Conservation (phyloP, 2,888 invertebrate genomes). For the Stenodera caucasica region DNA sequence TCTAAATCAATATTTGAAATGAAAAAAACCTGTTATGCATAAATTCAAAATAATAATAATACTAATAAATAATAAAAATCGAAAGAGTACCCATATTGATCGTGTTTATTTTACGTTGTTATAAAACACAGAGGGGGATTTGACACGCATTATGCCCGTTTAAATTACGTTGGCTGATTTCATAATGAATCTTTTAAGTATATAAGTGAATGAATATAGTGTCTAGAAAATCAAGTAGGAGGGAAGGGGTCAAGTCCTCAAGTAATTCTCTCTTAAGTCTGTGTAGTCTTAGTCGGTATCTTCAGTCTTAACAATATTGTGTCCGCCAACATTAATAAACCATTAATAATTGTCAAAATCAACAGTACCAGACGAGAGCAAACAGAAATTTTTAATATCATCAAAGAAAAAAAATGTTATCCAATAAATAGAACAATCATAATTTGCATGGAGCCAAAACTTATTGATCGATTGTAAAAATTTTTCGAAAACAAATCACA, state of each 20-base stretch:
- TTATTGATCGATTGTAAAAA: not conserved
- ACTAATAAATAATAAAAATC: not conserved
- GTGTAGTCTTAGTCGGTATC: conserved; percentile 33
- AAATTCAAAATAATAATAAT: not conserved
- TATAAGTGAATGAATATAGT: conserved; percentile 35
- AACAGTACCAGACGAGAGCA: too few species aligned
- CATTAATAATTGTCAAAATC: not conserved
- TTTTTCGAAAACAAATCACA: not conserved
- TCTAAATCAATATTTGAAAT: conserved; percentile 7
- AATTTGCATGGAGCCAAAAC: not conserved
- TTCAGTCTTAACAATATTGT: conserved; percentile 40
- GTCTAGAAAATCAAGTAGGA: conserved; percentile 42
- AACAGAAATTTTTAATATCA: too few species aligned
- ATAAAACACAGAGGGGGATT: not conserved
- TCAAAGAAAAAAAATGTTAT: too few species aligned
- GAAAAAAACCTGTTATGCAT: not conserved
- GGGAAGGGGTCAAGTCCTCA: conserved; percentile 35
- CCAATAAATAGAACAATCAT: too few species aligned
- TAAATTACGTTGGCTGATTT: conserved; percentile 31
- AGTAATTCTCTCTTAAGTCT: conserved; percentile 37
- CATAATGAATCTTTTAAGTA: conserved; percentile 26
- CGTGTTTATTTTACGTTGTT: not conserved
- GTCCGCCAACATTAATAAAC: conserved; percentile 32
- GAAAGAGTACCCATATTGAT: not conserved
- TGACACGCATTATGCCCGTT: conserved; percentile 7